Evolutionary conservation across 2,888 invertebrate genomes (phyloP).

Genomic region (Luperina testacea): DNA sequence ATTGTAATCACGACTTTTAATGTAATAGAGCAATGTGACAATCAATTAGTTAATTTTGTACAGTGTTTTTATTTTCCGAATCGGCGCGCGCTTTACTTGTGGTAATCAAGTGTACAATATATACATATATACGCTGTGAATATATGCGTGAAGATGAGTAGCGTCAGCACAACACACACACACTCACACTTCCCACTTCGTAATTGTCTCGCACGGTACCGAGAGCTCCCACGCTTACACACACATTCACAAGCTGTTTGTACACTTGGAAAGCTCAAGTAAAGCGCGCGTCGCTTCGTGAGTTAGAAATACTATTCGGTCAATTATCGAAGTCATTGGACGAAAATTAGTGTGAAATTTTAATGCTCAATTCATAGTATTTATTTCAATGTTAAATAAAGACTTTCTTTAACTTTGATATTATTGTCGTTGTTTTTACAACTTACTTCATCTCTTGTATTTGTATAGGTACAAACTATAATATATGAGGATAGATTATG

Average conservation of each 20-base stretch:
- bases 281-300: too few relatives aligned
- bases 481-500: not conserved
- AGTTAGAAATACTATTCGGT: not conserved
- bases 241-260: too few relatives aligned
- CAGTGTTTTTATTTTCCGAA: not conserved
- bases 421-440: not conserved
- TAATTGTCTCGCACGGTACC: not conserved
- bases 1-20: slow-evolving; percentile 53
- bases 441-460: not conserved
- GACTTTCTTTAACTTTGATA: not conserved
- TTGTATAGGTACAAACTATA: not conserved
- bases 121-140: not conserved
- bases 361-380: not conserved
- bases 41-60: slow-evolving; percentile 51
- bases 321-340: slow-evolving; percentile 6
- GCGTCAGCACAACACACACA: not conserved
- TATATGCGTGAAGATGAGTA: not conserved
- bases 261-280: too few relatives aligned
- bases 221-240: not conserved
- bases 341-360: not conserved
- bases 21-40: slow-evolving; percentile 50
- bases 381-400: not conserved
- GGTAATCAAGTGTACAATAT: not conserved
- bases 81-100: not conserved
- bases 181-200: not conserved